Conservation (phyloP, 2,888 invertebrate genomes). For the Aplocera efformata region DNA sequence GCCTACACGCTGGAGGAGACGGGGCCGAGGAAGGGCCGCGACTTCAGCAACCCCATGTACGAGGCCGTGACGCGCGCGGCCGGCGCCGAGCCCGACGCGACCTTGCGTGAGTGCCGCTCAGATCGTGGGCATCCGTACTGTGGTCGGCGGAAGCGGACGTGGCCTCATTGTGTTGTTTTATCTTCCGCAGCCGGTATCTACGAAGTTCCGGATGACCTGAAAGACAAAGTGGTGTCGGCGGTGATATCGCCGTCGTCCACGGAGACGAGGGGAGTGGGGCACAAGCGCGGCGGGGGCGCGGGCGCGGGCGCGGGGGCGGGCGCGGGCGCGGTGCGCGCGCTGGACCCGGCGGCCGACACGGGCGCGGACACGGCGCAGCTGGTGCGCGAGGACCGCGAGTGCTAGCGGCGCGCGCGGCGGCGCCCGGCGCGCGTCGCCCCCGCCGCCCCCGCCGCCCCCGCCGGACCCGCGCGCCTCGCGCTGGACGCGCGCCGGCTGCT, state of each 20-base stretch:
- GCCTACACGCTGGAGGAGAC: constrained; percentile 89
- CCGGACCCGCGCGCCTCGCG: constrained; percentile 12
- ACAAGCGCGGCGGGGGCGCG: constrained; percentile 61
- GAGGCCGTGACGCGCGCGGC: constrained; percentile 90
- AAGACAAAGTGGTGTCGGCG: constrained; percentile 85
- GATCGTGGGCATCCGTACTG: no score
- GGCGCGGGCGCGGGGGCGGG: constrained; percentile 27
- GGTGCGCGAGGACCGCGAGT: constrained; percentile 91
- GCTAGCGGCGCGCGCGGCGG: constrained; percentile 43
- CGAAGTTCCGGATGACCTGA: constrained; percentile 89
- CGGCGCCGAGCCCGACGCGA: constrained; percentile 50
- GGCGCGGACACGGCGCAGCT: constrained; percentile 95
- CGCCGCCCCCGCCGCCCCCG: constrained; percentile 10
- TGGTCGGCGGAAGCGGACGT: no score
- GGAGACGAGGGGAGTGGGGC: constrained; percentile 87
- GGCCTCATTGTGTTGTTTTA: background rate
- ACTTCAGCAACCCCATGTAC: constrained; percentile 99
- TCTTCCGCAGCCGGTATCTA: constrained; percentile 83
- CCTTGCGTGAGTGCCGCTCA: constrained; percentile 65
- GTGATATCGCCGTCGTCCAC: constrained; percentile 90
- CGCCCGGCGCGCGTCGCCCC: constrained; percentile 11
- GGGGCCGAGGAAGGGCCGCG: constrained; percentile 85
- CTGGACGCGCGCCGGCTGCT: constrained; percentile 18
- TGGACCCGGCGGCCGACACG: constrained; percentile 84
- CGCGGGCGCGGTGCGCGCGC: constrained; percentile 86